These are phyloP conservation scores for Ceratina japonica DNA, from an alignment of 1,140 invertebrate genomes.

Conservation along the genomic window DNA sequence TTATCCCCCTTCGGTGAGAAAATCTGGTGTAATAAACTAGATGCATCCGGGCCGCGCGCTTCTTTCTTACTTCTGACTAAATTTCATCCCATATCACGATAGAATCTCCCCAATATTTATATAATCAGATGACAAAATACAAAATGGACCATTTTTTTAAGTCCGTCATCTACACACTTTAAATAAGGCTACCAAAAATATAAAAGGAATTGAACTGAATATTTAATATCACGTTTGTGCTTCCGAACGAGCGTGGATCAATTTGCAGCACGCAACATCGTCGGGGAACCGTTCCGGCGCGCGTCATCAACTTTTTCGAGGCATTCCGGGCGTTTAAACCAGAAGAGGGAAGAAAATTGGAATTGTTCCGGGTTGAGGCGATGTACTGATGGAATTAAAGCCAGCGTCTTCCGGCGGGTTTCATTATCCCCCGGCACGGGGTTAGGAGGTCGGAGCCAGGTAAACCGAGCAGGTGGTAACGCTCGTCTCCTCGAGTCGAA, in stretches of 20 bases:
- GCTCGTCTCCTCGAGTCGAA: constrained; percentile 49
- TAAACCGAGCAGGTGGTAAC: constrained; percentile 42
- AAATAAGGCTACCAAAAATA: too few relatives aligned
- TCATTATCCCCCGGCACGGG: constrained; percentile 47
- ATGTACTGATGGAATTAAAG: constrained; percentile 37
- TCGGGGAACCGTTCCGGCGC: background rate
- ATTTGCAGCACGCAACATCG: background rate
- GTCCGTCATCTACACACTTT: too few relatives aligned
- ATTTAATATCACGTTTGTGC: background rate
- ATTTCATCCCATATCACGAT: too few relatives aligned
- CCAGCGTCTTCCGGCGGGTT: constrained; percentile 18
- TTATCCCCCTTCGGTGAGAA: background rate
- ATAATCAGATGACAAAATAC: too few relatives aligned
- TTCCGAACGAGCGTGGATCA: background rate
- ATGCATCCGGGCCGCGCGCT: background rate
- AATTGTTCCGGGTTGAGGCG: constrained; percentile 4
- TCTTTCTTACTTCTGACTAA: too few relatives aligned
- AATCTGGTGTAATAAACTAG: constrained; percentile 3
- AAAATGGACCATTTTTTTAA: too few relatives aligned
- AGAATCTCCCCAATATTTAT: too few relatives aligned
- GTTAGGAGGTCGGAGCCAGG: constrained; percentile 49
- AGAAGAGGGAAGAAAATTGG: constrained; percentile 21
- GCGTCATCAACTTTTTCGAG: background rate
- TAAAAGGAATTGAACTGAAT: background rate
- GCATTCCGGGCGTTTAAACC: constrained; percentile 3